phyloP scores from a whole-genome alignment of 2,888 invertebrate genomes.

The Dendrolimus pini region DNA sequence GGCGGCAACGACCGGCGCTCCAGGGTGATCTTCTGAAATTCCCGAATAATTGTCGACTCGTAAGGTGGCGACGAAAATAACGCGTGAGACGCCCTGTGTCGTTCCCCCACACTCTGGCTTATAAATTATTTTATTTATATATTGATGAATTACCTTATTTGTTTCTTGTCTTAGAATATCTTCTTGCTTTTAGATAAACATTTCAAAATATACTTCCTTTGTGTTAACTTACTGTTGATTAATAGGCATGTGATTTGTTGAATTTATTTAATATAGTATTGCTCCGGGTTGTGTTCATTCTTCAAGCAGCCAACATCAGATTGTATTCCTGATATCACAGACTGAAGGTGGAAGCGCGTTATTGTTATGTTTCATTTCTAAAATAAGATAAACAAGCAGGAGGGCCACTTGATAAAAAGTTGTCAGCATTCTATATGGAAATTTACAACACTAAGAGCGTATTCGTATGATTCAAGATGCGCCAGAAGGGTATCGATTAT shows the following conservation, averaged over 20 bases:
- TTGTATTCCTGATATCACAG: too few species aligned
- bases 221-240: not conserved
- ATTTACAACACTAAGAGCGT: too few species aligned
- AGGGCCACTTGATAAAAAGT: too few species aligned
- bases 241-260: not conserved
- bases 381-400: too few species aligned
- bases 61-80: conserved; percentile 70
- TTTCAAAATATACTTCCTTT: not conserved
- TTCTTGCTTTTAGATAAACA: not conserved
- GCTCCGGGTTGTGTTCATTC: too few species aligned
- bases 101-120: conserved; percentile 51
- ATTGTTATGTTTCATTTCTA: too few species aligned
- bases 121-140: conserved; percentile 70
- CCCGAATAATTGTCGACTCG: conserved; percentile 72
- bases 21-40: conserved; percentile 73
- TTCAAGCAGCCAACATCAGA: too few species aligned
- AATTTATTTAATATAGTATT: not conserved
- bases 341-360: too few species aligned
- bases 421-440: too few species aligned
- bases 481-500: too few species aligned
- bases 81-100: conserved; percentile 46
- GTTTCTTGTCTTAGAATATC: conserved; percentile 29
- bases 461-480: too few species aligned
- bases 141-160: conserved; percentile 65
- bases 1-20: conserved; percentile 61